Percentiles rank a stretch among this genome's conserved stretches.
These are phyloP conservation scores for Eupithecia exiguata DNA, from an alignment of 2,888 invertebrate genomes.

Conservation along the genomic window DNA sequence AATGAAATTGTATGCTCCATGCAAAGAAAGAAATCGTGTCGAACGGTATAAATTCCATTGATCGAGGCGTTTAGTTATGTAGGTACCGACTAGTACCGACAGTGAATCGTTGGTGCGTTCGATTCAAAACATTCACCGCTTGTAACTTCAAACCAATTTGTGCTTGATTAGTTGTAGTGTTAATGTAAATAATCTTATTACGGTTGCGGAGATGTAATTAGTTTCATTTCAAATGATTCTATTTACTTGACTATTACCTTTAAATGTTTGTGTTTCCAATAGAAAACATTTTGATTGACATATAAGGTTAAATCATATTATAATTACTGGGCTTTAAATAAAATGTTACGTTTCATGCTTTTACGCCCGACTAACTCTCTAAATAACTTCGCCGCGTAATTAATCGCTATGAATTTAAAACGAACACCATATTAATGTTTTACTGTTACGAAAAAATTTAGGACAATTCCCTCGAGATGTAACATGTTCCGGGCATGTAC, in stretches of 20 bases:
- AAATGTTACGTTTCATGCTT: no score
- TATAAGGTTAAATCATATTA: neutral
- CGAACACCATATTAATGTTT: neutral
- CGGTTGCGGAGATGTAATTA: no score
- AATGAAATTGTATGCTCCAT: no score
- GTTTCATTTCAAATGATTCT: no score
- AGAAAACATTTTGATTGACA: no score
- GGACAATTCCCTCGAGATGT: neutral
- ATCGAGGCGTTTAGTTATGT: neutral
- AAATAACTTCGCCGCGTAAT: no score
- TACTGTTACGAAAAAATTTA: neutral
- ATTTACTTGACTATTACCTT: no score
- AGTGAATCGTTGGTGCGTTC: neutral
- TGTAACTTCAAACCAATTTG: constrained; percentile 54
- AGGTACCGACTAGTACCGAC: neutral
- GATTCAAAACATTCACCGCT: constrained; percentile 34
- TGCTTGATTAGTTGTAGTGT: constrained; percentile 50
- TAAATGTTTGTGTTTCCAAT: constrained; percentile 32
- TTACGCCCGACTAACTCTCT: neutral
- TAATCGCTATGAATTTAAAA: neutral
- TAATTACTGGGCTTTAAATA: neutral
- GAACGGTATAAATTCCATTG: neutral
- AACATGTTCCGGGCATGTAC: neutral
- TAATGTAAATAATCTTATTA: no score
- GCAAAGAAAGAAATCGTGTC: neutral